These are phyloP conservation scores for Petrocephalus schoutedeni DNA, from an alignment of 2,797 vertebrate genomes.

Conservation along the genomic window DNA sequence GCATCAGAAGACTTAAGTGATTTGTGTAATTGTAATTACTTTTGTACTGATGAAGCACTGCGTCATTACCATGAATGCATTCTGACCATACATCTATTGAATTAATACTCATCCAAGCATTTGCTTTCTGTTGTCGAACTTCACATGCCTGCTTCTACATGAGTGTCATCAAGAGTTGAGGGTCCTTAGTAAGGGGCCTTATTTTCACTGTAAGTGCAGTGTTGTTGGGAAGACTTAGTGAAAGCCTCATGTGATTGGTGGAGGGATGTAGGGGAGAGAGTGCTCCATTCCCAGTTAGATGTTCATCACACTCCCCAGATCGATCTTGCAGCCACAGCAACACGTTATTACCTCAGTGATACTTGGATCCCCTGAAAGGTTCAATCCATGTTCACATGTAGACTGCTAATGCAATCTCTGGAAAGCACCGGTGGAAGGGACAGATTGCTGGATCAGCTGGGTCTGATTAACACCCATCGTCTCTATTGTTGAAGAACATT, in stretches of 20 bases:
- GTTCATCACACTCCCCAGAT: neutral
- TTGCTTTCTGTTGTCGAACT: neutral
- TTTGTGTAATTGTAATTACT: neutral
- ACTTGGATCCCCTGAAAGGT: neutral
- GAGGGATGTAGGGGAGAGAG: neutral
- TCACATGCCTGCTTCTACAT: neutral
- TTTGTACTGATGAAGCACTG: neutral
- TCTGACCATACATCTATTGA: neutral
- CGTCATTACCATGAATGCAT: neutral
- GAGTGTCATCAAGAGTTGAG: neutral
- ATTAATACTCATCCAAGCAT: neutral
- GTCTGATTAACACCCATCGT: neutral
- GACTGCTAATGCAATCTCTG: neutral
- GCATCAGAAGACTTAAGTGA: neutral
- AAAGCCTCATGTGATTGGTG: neutral
- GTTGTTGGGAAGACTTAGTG: neutral
- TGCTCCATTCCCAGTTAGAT: neutral
- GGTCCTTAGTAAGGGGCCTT: neutral
- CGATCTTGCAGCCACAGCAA: neutral
- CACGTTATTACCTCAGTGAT: neutral
- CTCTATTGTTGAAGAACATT: neutral
- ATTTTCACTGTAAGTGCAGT: neutral
- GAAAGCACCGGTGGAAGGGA: neutral
- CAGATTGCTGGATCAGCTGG: neutral
- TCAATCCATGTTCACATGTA: neutral